Base-by-base conservation (phyloP, 2,888 invertebrate species). In the Laspeyria flexula region DNA sequence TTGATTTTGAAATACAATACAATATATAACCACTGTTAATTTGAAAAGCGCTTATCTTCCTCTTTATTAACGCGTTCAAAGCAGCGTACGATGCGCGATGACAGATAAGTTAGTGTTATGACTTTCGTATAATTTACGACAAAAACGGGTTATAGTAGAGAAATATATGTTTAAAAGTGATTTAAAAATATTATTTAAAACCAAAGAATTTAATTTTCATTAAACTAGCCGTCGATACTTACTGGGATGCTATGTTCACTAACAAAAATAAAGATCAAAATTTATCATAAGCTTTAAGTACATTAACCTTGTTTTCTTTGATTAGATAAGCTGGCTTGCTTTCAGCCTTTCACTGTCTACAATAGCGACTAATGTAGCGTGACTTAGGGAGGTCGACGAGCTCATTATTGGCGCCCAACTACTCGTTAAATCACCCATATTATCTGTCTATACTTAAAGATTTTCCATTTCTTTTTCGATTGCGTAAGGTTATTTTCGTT, bases 301-400 rank as follows among this genome's bases (percentile, higher is more conserved):
- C 6, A 42, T 29, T 42, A 39, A 16, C 23, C 35, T 15, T 52
- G 42, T 52, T 44, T 46, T 42, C 38, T 45, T 41, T 34, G 12
- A 34, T 30, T 31, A 39, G 30, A 51, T 55, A 53, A 55, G 25
- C 42, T 54, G 35, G 25, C 34, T 23, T 50, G 27, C 46, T 65
- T 60, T 51, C 45, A 65, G n/a, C n/a, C 81, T 83, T 82, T 81
- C 83, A 75, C 83, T 75, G 43, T 54, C 45, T 65, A 74, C 70
- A 75, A 73, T 72, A 59, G 55, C 35, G 68, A 53, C 71, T 71
- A 81, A 77, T 83, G 77, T 71, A 79, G 77, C 83, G 75, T 83
- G 77, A 82, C 84, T 65, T 43, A 55, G 34, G 62, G 59, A 73
- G 77, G 70, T 76, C 77, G 70, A 70, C 66, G 75, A 65, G 71